A percentile compares a stretch with the other conserved stretches of the same genome.
phyloP scores from a whole-genome alignment of 2,113 vertebrate species.

The Grus americana region DNA sequence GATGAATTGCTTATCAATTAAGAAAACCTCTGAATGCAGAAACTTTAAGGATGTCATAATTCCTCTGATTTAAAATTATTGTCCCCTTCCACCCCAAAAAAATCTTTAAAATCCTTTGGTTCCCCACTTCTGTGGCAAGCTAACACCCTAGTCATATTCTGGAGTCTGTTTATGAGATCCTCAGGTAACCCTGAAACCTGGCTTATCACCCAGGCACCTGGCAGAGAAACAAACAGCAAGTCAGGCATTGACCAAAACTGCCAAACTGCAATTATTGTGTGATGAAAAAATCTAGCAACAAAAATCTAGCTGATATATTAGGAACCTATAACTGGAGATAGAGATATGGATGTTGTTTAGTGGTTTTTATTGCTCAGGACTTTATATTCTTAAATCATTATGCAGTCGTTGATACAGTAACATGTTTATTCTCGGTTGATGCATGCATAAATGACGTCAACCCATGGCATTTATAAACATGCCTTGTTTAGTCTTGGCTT shows the following conservation, averaged over 20 bases:
- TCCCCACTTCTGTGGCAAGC: neutral
- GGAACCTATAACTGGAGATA: neutral
- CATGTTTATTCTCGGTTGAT: neutral
- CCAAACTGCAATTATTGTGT: neutral
- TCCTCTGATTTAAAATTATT: neutral
- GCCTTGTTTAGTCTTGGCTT: neutral
- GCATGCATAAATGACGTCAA: neutral
- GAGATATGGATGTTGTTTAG: neutral
- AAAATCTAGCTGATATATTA: neutral
- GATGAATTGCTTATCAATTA: neutral
- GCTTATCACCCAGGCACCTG: neutral
- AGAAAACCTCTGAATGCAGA: neutral
- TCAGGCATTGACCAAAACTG: neutral
- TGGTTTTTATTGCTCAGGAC: neutral
- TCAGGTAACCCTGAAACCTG: neutral
- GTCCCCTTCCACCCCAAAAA: neutral
- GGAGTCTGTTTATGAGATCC: neutral
- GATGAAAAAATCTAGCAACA: neutral
- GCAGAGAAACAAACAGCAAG: neutral
- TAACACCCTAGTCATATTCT: neutral
- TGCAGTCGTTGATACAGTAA: neutral
- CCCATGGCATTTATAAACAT: neutral
- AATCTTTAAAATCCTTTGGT: neutral
- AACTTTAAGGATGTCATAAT: neutral
- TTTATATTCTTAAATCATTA: neutral